A percentile compares a stretch with the other conserved stretches of the same genome.
Conservation (phyloP, 2,113 vertebrate species). For the Australoheros scitulus region DNA sequence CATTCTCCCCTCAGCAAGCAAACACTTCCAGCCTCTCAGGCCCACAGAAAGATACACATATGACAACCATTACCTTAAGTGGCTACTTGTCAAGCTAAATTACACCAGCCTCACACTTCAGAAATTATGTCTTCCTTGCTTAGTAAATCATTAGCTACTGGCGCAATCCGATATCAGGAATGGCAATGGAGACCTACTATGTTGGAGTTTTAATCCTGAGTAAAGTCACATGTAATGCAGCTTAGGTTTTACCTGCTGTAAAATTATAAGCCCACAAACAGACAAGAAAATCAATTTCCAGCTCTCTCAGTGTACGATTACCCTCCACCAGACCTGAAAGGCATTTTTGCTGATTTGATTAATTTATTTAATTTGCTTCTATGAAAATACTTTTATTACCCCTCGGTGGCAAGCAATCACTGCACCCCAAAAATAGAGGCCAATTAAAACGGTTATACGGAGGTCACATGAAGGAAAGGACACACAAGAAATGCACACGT, state of each 20-base stretch:
- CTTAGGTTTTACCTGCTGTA: slow-evolving; percentile 4
- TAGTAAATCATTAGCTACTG: slow-evolving; percentile 42
- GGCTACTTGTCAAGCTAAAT: slow-evolving; percentile 69
- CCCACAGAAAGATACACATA: slow-evolving; percentile 59
- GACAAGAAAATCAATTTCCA: slow-evolving; percentile 39
- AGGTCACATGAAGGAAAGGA: slow-evolving; percentile 33
- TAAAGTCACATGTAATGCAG: neutral
- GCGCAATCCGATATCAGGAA: slow-evolving; percentile 15
- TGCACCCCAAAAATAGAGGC: slow-evolving; percentile 9
- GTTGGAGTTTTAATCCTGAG: slow-evolving; percentile 21
- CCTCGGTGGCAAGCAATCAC: slow-evolving; percentile 17
- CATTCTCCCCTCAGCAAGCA: slow-evolving; percentile 49
- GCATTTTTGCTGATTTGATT: slow-evolving; percentile 48
- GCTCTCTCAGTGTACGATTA: slow-evolving; percentile 19
- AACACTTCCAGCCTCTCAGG: slow-evolving; percentile 31
- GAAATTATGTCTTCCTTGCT: slow-evolving; percentile 12
- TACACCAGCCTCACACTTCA: slow-evolving; percentile 50
- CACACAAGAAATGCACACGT: slow-evolving; percentile 17
- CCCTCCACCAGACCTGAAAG: slow-evolving; percentile 5
- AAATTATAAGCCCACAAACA: slow-evolving; percentile 28
- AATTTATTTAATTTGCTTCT: slow-evolving; percentile 45
- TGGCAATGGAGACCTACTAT: slow-evolving; percentile 1
- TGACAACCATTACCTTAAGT: slow-evolving; percentile 73
- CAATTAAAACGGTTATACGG: slow-evolving; percentile 32
- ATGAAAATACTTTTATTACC: slow-evolving; percentile 31